phyloP scores from a whole-genome alignment of 64 coral and sea anemone genomes.

The Stichodactyla helianthus region DNA sequence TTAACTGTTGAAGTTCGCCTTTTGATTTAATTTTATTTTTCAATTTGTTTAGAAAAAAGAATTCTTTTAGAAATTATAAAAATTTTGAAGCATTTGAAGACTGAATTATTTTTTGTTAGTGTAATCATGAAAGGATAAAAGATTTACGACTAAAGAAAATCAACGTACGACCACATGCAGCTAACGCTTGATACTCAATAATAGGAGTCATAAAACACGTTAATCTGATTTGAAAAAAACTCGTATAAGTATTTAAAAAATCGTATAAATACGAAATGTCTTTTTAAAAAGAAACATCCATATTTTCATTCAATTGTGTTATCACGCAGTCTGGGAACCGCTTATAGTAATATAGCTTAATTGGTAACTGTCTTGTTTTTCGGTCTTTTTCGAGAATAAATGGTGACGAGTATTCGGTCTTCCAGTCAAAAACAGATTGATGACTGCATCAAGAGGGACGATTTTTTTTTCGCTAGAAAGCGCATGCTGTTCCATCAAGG shows the following conservation, averaged over 20 bases:
- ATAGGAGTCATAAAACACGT: neutral
- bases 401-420: constrained; percentile 9
- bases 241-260: neutral
- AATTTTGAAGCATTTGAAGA: too few relatives aligned
- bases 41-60: too few relatives aligned
- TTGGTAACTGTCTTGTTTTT: neutral
- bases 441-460: neutral
- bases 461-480: neutral
- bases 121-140: neutral
- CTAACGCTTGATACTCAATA: neutral
- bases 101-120: neutral
- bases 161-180: constrained; percentile 2
- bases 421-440: neutral
- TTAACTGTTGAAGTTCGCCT: neutral
- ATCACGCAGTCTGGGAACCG: neutral
- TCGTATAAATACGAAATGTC: neutral
- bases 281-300: neutral
- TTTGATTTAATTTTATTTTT: neutral
- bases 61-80: too few relatives aligned
- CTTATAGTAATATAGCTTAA: neutral
- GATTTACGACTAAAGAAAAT: neutral
- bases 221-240: neutral
- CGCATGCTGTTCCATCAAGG: neutral
- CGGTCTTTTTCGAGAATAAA: neutral
- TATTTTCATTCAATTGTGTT: neutral